phyloP scores from a whole-genome alignment of 2,113 vertebrate genomes.

The Hippopotamus amphibius region DNA sequence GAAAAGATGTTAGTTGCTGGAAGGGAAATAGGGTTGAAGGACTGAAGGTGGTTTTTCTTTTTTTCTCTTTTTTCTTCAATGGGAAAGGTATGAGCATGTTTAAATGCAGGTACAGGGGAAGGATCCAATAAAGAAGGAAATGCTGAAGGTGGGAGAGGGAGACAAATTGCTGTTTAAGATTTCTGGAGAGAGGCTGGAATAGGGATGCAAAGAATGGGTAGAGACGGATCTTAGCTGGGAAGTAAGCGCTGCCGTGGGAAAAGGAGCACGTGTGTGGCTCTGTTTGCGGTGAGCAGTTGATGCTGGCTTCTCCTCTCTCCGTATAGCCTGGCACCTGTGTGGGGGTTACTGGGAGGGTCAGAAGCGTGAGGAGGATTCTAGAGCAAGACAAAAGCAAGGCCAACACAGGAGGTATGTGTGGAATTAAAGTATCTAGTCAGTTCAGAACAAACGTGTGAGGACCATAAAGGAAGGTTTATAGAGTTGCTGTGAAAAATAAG shows the following conservation, averaged over 20 bases:
- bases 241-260: background rate
- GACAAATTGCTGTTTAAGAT: background rate
- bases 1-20: background rate
- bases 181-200: too few species aligned
- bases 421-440: background rate
- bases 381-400: background rate
- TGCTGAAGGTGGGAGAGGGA: background rate
- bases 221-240: background rate
- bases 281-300: background rate
- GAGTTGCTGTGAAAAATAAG: background rate
- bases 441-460: background rate
- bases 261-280: background rate
- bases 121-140: background rate
- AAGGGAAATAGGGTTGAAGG: background rate
- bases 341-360: background rate
- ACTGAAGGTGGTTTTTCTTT: background rate
- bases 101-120: background rate
- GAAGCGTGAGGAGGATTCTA: background rate
- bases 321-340: too few species aligned
- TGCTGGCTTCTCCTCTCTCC: background rate
- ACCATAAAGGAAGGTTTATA: slow-evolving; percentile 3
- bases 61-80: background rate
- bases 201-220: background rate
- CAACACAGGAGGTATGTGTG: background rate
- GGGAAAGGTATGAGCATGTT: background rate